These are phyloP conservation scores for Euthynnus affinis DNA, from an alignment of 2,797 vertebrate genomes.

Conservation along the genomic window DNA sequence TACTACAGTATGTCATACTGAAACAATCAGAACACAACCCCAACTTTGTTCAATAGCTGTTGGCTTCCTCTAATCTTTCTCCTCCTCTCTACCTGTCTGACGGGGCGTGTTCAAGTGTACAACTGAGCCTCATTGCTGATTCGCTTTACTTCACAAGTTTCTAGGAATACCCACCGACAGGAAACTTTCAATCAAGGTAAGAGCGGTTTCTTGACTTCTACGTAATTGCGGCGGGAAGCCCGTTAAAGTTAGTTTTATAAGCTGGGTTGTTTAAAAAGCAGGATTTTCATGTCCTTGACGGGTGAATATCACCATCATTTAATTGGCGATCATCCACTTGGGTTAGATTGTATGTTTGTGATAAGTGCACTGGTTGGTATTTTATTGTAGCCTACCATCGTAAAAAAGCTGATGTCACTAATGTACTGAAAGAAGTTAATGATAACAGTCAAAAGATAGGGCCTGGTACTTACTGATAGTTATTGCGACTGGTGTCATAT, in stretches of 20 bases:
- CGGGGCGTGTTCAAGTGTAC: slow-evolving; percentile 63
- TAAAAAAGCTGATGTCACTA: no score
- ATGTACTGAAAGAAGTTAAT: no score
- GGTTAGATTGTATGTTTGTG: background rate
- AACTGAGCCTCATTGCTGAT: slow-evolving; percentile 8
- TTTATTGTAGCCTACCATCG: no score
- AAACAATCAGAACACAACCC: background rate
- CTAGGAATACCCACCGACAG: slow-evolving; percentile 40
- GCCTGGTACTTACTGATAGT: no score
- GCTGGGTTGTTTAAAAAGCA: background rate
- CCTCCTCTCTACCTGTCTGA: slow-evolving; percentile 55
- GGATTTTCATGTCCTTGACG: background rate
- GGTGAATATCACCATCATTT: background rate
- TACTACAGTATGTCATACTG: background rate
- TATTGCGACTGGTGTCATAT: background rate
- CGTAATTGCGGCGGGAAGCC: background rate
- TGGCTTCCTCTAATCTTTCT: slow-evolving; percentile 21
- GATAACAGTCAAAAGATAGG: background rate
- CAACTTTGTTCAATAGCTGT: background rate
- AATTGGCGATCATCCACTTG: background rate
- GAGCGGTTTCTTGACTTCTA: slow-evolving; percentile 20
- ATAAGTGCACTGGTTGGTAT: background rate
- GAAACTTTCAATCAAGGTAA: slow-evolving; percentile 61
- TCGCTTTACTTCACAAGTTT: slow-evolving; percentile 27
- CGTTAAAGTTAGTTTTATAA: background rate